Percentiles rank a stretch among this genome's conserved stretches.
These are phyloP conservation scores for crab-eating macaque (Macaca fascicularis) DNA, from an alignment of 2,113 vertebrate species.

Conservation along the genomic window T2T-MFA8v1.1 NC_088378.1:86727501-86728000, in stretches of 20 bases:
- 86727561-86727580: not conserved
- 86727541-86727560: not conserved
- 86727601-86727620: not conserved
- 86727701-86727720: not conserved
- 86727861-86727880: not conserved
- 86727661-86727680: not conserved
- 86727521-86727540: not conserved
- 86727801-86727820: not conserved
- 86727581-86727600: not conserved
- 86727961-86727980: not conserved
- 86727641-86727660: not conserved
- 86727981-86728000: not conserved
- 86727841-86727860: not conserved
- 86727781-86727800: not conserved
- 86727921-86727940: not conserved
- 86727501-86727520: not conserved
- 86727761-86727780: not conserved
- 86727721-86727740: not conserved
- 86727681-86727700: not conserved
- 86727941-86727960: slow-evolving; percentile 24
- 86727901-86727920: not conserved
- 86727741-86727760: not conserved
- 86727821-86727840: not conserved
- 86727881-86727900: not conserved
- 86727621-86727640: not conserved